Base-by-base conservation (phyloP, 1,140 invertebrate genomes). In the Cephus cinctus region DNA sequence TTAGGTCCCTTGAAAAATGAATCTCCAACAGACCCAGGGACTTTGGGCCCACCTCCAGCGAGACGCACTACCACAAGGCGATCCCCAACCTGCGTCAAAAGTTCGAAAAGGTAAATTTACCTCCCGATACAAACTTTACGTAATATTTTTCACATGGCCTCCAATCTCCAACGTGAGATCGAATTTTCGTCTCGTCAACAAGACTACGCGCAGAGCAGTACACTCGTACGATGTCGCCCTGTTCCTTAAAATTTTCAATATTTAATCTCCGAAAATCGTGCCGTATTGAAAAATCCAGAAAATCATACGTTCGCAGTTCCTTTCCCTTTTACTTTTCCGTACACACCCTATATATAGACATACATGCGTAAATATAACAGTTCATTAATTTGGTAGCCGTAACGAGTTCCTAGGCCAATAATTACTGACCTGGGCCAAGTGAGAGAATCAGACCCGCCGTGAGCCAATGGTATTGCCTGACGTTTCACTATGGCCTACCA, bases 1-100 rank as follows among this genome's bases (percentile, higher is more conserved):
- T 63, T 63, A 63, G 56, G 54, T 63, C 58, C 50, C 56, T 65
- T 63, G 62, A 66, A 61, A 63, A 66, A 66, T 65, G 63, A 66
- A 63, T 65, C 62, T 58, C 49, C 49, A 27, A 56, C 48, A 57
- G 46, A 46, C 55, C 52, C 56, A 61, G 60, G 54, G 47, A 42
- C 51, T 39, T 40, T n/a, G 44, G 31, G 8, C 35, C 35, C 34
- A 18, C 22, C 38, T 41, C 27, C 15, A 47, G 20, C 11, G 11
- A 43, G 30, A 30, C 23, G n/a, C 18, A 6, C 6, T 21, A 25
- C 27, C 39, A 25, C 12, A 50, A 58, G 54, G 34, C 27, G 36
- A 55, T 49, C 56, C 51, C 47, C 51, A 59, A 59, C 57, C 57
- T 58, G 51, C 47, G 46, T 61, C 54, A 61, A 56, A 62, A 52